These are phyloP conservation scores for Machimus rusticus DNA, from an alignment of 2,888 invertebrate genomes.

Conservation along the genomic window DNA sequence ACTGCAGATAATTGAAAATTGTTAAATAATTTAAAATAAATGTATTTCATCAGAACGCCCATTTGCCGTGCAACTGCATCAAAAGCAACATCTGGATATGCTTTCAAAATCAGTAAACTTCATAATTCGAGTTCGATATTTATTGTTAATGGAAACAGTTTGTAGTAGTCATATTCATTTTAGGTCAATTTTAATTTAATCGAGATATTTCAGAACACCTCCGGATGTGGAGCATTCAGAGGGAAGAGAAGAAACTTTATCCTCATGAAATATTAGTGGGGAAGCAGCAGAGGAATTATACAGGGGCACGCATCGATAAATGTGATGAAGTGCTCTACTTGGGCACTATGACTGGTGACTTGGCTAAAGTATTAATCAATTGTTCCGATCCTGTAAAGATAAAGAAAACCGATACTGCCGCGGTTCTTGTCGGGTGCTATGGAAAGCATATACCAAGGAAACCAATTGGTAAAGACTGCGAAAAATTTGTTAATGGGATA, in stretches of 20 bases:
- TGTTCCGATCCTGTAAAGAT: constrained; percentile 61
- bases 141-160: constrained; percentile 76
- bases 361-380: constrained; percentile 64
- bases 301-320: constrained; percentile 74
- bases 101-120: constrained; percentile 67
- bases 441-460: constrained; percentile 61
- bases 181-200: not conserved
- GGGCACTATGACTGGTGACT: constrained; percentile 81
- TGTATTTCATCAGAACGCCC: constrained; percentile 61
- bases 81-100: constrained; percentile 76
- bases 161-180: not conserved
- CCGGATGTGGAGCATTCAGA: constrained; percentile 78
- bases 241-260: constrained; percentile 72
- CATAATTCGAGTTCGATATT: constrained; percentile 71
- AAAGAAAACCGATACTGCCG: constrained; percentile 52
- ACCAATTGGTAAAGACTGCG: constrained; percentile 60
- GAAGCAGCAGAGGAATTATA: constrained; percentile 78
- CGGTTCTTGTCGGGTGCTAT: constrained; percentile 66
- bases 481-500: constrained; percentile 64
- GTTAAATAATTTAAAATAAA: not conserved
- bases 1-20: not conserved
- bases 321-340: constrained; percentile 80
- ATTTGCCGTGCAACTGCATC: constrained; percentile 70
- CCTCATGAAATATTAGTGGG: constrained; percentile 79
- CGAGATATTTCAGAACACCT: constrained; percentile 66